A percentile compares a stretch with the other conserved stretches of the same genome.
Conservation (phyloP, 2,888 invertebrate genomes). For the Acleris emargana region DNA sequence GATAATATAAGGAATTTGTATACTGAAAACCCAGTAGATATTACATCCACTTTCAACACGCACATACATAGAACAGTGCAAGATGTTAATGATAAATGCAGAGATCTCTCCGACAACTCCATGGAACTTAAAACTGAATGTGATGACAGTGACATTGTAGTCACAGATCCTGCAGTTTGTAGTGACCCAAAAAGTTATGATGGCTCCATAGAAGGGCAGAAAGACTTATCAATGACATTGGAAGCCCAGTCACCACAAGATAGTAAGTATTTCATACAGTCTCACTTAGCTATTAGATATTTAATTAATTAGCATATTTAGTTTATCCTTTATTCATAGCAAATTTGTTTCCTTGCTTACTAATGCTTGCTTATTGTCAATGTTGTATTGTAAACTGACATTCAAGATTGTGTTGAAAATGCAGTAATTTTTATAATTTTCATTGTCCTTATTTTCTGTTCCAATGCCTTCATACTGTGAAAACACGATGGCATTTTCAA, state of each 20-base stretch:
- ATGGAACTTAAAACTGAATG: slow-evolving; percentile 76
- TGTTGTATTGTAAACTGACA: slow-evolving; percentile 45
- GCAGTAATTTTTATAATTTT: slow-evolving; percentile 75
- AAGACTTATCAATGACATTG: slow-evolving; percentile 58
- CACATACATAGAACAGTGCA: slow-evolving; percentile 55
- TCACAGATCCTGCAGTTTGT: slow-evolving; percentile 73
- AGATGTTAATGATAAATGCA: slow-evolving; percentile 59
- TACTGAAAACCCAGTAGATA: slow-evolving; percentile 68
- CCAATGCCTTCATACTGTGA: slow-evolving; percentile 69
- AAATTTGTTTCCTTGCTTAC: slow-evolving; percentile 44
- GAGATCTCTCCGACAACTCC: slow-evolving; percentile 57
- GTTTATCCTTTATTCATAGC: slow-evolving; percentile 23
- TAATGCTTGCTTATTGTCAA: slow-evolving; percentile 51
- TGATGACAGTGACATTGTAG: slow-evolving; percentile 76
- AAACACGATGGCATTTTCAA: slow-evolving; percentile 84
- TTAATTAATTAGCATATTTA: slow-evolving; percentile 1
- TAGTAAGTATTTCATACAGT: slow-evolving; percentile 63
- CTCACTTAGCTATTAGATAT: slow-evolving; percentile 23
- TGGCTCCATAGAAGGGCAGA: slow-evolving; percentile 62
- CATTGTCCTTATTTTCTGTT: slow-evolving; percentile 68
- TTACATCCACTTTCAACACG: slow-evolving; percentile 60
- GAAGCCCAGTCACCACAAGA: slow-evolving; percentile 77
- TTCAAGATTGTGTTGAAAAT: slow-evolving; percentile 81
- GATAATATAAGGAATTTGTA: slow-evolving; percentile 67
- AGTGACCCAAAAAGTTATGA: slow-evolving; percentile 70